A percentile compares a stretch with the other conserved stretches of the same genome.
Conservation (phyloP, 2,888 invertebrate genomes). For the Tinea pellionella region DNA sequence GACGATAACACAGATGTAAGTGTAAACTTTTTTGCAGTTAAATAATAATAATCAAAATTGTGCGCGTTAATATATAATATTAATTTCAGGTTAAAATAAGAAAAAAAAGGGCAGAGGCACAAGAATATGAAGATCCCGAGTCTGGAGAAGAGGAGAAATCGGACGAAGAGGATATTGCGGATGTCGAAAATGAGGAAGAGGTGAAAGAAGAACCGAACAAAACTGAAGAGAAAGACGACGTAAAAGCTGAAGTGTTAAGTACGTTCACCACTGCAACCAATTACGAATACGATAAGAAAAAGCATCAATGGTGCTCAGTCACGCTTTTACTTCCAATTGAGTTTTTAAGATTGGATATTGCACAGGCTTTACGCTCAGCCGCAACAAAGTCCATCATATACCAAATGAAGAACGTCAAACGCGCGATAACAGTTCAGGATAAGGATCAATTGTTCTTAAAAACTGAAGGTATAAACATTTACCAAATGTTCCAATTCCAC, state of each 20-base stretch:
- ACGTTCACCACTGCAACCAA: constrained; percentile 57
- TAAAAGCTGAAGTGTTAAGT: constrained; percentile 47
- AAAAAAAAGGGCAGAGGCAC: constrained; percentile 68
- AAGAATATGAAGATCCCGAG: constrained; percentile 76
- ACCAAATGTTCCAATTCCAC: constrained; percentile 87
- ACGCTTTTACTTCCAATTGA: constrained; percentile 74
- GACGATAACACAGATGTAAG: constrained; percentile 61
- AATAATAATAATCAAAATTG: not conserved
- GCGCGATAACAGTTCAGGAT: constrained; percentile 84
- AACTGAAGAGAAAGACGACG: constrained; percentile 34
- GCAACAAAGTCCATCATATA: constrained; percentile 81
- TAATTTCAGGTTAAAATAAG: constrained; percentile 59
- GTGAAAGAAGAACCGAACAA: constrained; percentile 26
- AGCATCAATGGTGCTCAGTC: constrained; percentile 87
- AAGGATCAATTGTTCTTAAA: constrained; percentile 76
- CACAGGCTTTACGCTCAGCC: constrained; percentile 77
- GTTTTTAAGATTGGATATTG: constrained; percentile 74
- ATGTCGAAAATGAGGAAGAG: constrained; percentile 26
- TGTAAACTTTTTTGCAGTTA: constrained; percentile 13
- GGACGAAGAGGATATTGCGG: constrained; percentile 44
- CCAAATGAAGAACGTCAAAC: constrained; percentile 82
- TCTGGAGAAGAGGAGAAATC: constrained; percentile 69
- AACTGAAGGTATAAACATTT: constrained; percentile 96
- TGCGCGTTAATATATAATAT: not conserved
- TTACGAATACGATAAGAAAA: constrained; percentile 81